Conservation (phyloP, 2,888 invertebrate genomes). For the Microctonus aethiopoides region DNA sequence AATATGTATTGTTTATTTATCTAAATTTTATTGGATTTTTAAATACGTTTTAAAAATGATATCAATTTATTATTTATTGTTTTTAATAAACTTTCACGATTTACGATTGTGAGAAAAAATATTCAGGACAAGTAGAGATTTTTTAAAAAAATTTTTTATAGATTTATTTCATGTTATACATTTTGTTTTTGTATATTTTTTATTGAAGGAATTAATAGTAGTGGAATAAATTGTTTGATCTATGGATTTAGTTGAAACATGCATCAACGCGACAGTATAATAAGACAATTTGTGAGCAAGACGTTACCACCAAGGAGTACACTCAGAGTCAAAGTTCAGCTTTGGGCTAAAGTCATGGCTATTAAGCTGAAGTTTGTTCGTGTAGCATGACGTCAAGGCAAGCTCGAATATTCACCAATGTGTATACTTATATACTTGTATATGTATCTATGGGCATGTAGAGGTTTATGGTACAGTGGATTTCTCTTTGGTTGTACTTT, state of each 20-base stretch:
- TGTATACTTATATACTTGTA: not conserved
- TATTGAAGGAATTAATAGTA: not conserved
- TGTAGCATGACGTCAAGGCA: conserved; percentile 1
- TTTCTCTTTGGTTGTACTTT: not conserved
- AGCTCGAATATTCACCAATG: not conserved
- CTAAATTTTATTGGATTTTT: too few species aligned
- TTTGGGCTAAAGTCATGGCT: conserved; percentile 40
- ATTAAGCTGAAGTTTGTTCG: conserved; percentile 40
- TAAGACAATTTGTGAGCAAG: conserved; percentile 45
- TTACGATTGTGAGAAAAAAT: too few species aligned
- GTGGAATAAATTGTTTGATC: not conserved
- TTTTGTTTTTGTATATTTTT: not conserved
- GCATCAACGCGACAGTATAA: conserved; percentile 28
- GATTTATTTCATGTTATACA: too few species aligned
- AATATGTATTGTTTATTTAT: too few species aligned
- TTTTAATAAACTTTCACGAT: too few species aligned
- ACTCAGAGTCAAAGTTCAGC: conserved; percentile 34
- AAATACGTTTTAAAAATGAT: too few species aligned
- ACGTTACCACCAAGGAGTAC: conserved; percentile 32
- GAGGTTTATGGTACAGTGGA: not conserved
- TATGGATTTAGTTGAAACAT: not conserved
- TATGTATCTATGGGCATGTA: not conserved
- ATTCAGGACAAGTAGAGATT: too few species aligned
- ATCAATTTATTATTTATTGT: too few species aligned
- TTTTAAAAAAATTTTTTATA: too few species aligned